Evolutionary conservation across 2,888 invertebrate species (phyloP).

Genomic region (Leptopterna dolabrata): DNA sequence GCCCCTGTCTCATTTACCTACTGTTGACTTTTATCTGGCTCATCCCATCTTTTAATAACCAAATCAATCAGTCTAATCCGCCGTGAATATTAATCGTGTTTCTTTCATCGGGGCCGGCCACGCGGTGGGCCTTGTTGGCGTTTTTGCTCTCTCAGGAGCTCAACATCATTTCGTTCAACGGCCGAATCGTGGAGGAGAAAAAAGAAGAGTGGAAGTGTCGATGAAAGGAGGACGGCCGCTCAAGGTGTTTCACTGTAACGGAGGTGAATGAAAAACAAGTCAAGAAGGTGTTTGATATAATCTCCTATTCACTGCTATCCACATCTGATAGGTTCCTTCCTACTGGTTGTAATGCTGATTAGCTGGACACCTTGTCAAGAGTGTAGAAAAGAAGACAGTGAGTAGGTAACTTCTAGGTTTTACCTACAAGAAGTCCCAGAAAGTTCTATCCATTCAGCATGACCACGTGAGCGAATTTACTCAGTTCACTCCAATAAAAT

Average conservation of each 20-base stretch:
- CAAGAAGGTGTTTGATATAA: too few species aligned
- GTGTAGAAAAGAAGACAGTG: too few species aligned
- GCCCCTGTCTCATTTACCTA: slow-evolving; percentile 31
- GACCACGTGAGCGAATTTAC: too few species aligned
- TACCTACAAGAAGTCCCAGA: too few species aligned
- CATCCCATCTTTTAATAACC: slow-evolving; percentile 40
- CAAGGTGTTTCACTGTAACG: background rate
- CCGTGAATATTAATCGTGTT: slow-evolving; percentile 43
- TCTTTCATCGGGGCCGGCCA: background rate
- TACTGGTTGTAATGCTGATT: too few species aligned
- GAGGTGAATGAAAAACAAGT: background rate
- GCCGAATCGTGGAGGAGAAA: background rate
- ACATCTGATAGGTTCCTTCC: too few species aligned
- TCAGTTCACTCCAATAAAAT: too few species aligned
- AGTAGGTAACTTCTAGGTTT: too few species aligned
- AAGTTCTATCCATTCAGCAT: too few species aligned
- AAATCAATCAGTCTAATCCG: slow-evolving; percentile 46
- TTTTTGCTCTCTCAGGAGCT: background rate
- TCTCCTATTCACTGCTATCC: too few species aligned
- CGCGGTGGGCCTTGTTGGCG: background rate
- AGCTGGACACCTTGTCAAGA: too few species aligned
- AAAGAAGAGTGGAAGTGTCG: background rate
- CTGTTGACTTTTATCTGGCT: slow-evolving; percentile 44
- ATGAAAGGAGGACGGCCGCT: background rate
- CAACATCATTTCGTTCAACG: background rate